These are phyloP conservation scores for Daboia siamensis DNA, from an alignment of 2,113 vertebrate species.

Conservation along the genomic window DNA sequence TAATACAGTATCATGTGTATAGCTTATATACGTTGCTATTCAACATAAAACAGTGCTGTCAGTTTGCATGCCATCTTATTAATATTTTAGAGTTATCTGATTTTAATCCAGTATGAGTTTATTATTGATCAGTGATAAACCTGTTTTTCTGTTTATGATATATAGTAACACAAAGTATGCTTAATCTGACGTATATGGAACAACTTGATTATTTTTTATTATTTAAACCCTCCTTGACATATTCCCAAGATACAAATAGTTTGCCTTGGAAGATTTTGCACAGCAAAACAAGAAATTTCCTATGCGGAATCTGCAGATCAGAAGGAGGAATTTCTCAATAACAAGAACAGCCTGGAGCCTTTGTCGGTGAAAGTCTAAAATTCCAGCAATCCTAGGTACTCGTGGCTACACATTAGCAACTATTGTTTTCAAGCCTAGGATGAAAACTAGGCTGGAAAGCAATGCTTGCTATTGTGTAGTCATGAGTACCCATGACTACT, in stretches of 20 bases:
- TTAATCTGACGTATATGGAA: not conserved
- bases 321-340: constrained; percentile 60
- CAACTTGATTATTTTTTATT: not conserved
- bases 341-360: constrained; percentile 38
- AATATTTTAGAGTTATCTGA: constrained; percentile 25
- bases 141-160: not conserved
- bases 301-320: constrained; percentile 56
- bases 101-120: not conserved
- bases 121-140: not conserved
- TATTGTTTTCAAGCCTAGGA: constrained; percentile 46
- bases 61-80: not conserved
- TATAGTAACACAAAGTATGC: not conserved
- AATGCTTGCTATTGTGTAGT: constrained; percentile 38
- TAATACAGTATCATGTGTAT: not conserved
- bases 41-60: accelerated
- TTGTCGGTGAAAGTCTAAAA: constrained; percentile 26
- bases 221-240: constrained; percentile 91
- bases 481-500: constrained; percentile 25
- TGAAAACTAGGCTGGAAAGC: constrained; percentile 47
- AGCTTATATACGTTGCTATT: not conserved
- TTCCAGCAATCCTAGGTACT: constrained; percentile 30
- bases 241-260: constrained; percentile 97
- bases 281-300: constrained; percentile 72
- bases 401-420: constrained; percentile 41
- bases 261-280: constrained; percentile 81